These are phyloP conservation scores for Cariama cristata DNA, from an alignment of 2,113 vertebrate genomes.

Conservation along the genomic window DNA sequence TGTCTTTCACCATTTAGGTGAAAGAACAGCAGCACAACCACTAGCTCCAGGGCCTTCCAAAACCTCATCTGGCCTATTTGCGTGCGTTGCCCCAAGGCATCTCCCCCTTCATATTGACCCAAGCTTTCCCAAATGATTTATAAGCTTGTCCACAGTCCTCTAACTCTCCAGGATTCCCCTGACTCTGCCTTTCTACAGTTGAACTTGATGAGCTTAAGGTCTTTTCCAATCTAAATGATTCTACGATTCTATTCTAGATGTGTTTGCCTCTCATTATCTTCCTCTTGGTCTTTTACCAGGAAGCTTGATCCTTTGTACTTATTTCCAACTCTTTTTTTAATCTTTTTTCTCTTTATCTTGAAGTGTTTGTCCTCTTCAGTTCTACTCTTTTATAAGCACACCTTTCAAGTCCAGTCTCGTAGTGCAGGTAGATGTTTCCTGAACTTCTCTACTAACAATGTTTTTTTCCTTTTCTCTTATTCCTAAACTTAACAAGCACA, in stretches of 20 bases:
- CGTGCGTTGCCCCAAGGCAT: too few species aligned
- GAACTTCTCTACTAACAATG: neutral
- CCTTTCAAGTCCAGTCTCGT: neutral
- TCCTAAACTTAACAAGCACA: neutral
- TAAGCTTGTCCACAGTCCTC: too few species aligned
- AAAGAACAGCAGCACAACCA: too few species aligned
- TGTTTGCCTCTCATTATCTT: neutral
- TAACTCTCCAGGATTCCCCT: too few species aligned
- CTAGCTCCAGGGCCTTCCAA: too few species aligned
- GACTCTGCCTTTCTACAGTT: too few species aligned
- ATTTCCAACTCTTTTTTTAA: neutral
- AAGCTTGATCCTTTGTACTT: neutral
- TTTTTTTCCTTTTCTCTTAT: neutral
- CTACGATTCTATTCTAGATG: too few species aligned
- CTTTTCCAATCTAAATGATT: too few species aligned
- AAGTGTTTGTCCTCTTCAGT: neutral
- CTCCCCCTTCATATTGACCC: too few species aligned
- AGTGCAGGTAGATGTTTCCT: neutral
- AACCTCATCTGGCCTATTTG: too few species aligned
- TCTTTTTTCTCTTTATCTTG: neutral
- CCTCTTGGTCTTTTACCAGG: neutral
- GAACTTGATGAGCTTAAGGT: too few species aligned
- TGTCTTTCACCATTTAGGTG: neutral
- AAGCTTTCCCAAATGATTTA: too few species aligned
- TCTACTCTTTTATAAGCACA: neutral